These are phyloP conservation scores for Agriopis aurantiaria DNA, from an alignment of 2,888 invertebrate species.

Conservation along the genomic window DNA sequence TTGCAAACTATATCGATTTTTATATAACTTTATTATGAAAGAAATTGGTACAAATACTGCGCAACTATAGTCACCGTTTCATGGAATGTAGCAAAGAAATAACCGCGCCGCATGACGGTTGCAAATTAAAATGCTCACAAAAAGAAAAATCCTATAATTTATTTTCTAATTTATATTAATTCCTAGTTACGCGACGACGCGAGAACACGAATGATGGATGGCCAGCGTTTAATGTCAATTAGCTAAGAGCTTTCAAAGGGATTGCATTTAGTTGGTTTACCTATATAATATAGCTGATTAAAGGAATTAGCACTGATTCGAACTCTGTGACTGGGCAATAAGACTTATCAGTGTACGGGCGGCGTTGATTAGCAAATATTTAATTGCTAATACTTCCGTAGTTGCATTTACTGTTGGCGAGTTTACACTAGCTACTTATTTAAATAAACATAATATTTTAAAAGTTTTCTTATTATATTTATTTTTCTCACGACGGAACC, in stretches of 20 bases:
- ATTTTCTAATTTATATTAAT: slow-evolving; percentile 53
- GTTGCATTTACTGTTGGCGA: not conserved
- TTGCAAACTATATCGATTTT: not conserved
- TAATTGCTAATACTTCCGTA: slow-evolving; percentile 20
- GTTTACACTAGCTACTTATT: not conserved
- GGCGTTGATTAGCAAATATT: slow-evolving; percentile 16
- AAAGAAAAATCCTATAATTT: slow-evolving; percentile 33
- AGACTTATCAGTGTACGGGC: slow-evolving; percentile 9
- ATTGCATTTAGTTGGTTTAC: slow-evolving; percentile 57
- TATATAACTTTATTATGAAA: not conserved
- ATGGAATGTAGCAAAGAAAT: slow-evolving; percentile 12
- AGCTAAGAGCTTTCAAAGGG: slow-evolving; percentile 62
- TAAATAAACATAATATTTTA: no score
- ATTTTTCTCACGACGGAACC: no score
- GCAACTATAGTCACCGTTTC: slow-evolving; percentile 2
- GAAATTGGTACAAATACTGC: not conserved
- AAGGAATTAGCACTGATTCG: slow-evolving; percentile 43
- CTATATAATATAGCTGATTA: slow-evolving; percentile 63
- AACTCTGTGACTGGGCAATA: slow-evolving; percentile 49
- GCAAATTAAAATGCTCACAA: slow-evolving; percentile 31
- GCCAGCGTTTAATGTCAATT: slow-evolving; percentile 78
- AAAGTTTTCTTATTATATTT: no score
- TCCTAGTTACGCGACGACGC: slow-evolving; percentile 60
- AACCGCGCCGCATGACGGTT: not conserved
- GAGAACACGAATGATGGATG: slow-evolving; percentile 75